Evolutionary conservation across 1,140 invertebrate genomes (phyloP), one percentile per base, ranked within the genome.

Genomic region (Brachionus rubens): DNA sequence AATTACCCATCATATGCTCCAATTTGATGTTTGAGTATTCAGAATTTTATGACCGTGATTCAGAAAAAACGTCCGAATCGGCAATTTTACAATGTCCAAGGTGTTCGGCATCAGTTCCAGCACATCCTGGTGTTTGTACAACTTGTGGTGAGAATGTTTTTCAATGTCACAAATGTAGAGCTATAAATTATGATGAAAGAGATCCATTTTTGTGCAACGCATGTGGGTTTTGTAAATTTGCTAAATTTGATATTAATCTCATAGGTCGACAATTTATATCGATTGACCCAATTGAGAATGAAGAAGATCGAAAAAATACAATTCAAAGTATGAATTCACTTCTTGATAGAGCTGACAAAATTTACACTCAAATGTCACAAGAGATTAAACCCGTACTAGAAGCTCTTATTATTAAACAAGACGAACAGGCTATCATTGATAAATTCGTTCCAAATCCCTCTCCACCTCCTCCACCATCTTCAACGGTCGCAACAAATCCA

Each of bases 21-120:
- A 98, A 98, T 85, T 85, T 99, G n/a, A 98, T 98, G 93, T 92
- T 99, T 81, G 95, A 99, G 82, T 98, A 97, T 85, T 91, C 92
- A 0, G 94, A 98, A 81, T 98, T 99, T 83, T 97, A 96, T 81
- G 96, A 99, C 81, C 94, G 90, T 83, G 50, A 56, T 10, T 46
- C 54, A 16, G 21, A 54, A 19, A 46, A 24, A 3, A 50, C 21
- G 1, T 9, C 84, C 7, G 82, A 83, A 19, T 79, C 81, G 5
- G 95, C 97, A 85, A 97, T 92, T 5, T 85, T 98, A 9, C 94
- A 96, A 82, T 98, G 95, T 83, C 95, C 95, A 0, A 88, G 95
- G 4, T 98, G 95, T 82, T 95, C 92, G 77, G 93, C 95, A 5
- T 93, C 92, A 3, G 85, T 99, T 0, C 93, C 94, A 0, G 92